Base-by-base conservation (phyloP, 1,140 invertebrate genomes). In the Eurosta solidaginis region DNA sequence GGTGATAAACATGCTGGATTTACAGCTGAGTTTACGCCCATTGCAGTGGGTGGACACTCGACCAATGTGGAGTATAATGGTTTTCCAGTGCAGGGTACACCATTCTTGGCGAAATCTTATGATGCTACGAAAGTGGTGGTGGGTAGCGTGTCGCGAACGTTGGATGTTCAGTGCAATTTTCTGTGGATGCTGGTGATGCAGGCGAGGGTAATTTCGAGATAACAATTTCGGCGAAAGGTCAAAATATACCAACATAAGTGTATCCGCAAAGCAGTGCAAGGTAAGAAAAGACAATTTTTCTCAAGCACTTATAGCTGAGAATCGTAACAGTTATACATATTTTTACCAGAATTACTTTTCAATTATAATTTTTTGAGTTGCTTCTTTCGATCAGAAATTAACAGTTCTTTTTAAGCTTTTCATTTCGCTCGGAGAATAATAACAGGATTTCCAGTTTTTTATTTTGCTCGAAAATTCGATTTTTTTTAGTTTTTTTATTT, bases 141-240 rank as follows among this genome's bases (percentile, higher is more conserved):
- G 63, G 95, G 93, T 50, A 90, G 90, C 76, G 90, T 91, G n/a
- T 92, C 94, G 79, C 93, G 97, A 92, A 90, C 22, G 94, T 95
- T 59, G 95, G 95, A 36, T 91, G 96, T 80, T 93, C 95, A 22
- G 95, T 97, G 14, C 96, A 97, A 84, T 96, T 98, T 84, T 95
- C 94, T 42, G 97, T 99, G 45, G 97, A 99, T 90, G 97, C 97
- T 7, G 95, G 94, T 80, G 94, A 96, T 88, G 97, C 97, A 76
- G 98, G 98, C 17, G 98, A 99, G 90, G 98, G 98, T 45, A 99
- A 98, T 89, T 89, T 99, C 63, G 98, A 99, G 90, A 98, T 99
- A 47, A 97, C 96, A 25, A 98, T 99, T 80, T 96, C 95, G 79
- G 96, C 96, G 45, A 92, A 96, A 84, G 97, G 96, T 6, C 92